Conservation (phyloP, 2,888 invertebrate genomes). For the Hydriomena furcata region DNA sequence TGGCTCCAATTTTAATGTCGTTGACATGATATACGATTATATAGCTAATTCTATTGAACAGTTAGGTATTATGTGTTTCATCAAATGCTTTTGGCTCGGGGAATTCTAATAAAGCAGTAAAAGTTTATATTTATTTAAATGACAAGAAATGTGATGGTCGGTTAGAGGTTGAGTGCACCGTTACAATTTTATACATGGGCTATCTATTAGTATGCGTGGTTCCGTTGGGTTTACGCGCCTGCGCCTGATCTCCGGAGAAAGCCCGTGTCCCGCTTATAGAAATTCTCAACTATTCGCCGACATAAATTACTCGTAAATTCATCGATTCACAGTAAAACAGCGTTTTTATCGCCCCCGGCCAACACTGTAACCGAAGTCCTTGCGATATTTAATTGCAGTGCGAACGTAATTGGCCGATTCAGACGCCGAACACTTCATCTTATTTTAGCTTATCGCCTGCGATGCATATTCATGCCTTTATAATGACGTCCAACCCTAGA, state of each 20-base stretch:
- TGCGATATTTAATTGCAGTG: constrained; percentile 57
- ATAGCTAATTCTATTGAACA: constrained; percentile 55
- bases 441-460: constrained; percentile 54
- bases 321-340: constrained; percentile 59
- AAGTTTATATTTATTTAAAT: constrained; percentile 70
- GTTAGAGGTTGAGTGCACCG: constrained; percentile 68
- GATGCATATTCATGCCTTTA: constrained; percentile 60
- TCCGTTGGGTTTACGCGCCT: constrained; percentile 65
- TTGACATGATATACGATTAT: constrained; percentile 43
- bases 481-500: constrained; percentile 52
- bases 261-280: constrained; percentile 67
- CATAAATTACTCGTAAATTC: constrained; percentile 67
- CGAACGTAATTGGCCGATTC: constrained; percentile 54
- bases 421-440: constrained; percentile 57
- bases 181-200: constrained; percentile 73
- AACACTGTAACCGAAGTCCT: constrained; percentile 58
- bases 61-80: constrained; percentile 69
- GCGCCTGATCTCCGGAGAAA: constrained; percentile 67
- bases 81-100: constrained; percentile 54
- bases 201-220: constrained; percentile 73
- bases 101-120: constrained; percentile 74
- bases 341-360: constrained; percentile 55
- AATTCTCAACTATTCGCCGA: constrained; percentile 56
- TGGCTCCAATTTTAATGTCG: constrained; percentile 42
- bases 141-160: constrained; percentile 53